phyloP scores from a whole-genome alignment of 2,113 vertebrate species.

The Ptilorrhoa leucosticta region DNA sequence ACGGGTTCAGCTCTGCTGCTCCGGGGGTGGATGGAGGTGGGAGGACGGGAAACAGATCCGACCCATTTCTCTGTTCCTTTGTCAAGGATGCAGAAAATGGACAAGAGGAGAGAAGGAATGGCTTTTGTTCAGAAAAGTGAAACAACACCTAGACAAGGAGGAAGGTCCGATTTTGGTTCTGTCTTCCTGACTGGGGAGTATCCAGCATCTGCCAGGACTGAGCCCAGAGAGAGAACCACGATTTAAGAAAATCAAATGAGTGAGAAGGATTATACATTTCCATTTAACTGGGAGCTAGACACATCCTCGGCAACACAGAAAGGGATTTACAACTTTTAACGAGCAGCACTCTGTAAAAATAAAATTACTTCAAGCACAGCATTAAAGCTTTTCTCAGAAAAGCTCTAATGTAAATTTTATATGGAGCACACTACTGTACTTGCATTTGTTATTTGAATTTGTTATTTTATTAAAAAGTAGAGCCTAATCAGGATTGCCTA shows the following conservation, averaged over 20 bases:
- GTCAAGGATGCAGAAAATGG: not conserved
- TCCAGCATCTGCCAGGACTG: not conserved
- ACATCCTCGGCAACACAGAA: not conserved
- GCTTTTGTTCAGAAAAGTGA: not conserved
- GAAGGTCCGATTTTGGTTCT: not conserved
- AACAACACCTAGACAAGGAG: not conserved
- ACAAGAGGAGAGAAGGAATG: not conserved
- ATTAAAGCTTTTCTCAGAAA: constrained; percentile 43
- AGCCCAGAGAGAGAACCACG: not conserved
- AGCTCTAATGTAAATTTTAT: constrained; percentile 56
- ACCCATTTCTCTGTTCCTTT: not conserved
- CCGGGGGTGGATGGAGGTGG: rapidly evolving
- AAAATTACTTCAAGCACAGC: constrained; percentile 52
- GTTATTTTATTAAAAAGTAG: constrained; percentile 51
- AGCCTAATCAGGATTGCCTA: constrained; percentile 18
- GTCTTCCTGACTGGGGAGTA: not conserved
- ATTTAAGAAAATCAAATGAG: not conserved
- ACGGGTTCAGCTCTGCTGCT: not conserved
- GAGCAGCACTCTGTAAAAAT: constrained; percentile 31
- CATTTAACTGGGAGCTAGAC: constrained; percentile 5
- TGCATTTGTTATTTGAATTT: constrained; percentile 44
- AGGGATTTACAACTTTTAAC: constrained; percentile 55
- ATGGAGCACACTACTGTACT: not conserved
- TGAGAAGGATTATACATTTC: constrained; percentile 11
- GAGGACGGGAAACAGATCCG: not conserved